Conservation (phyloP, 2,888 invertebrate species). For the Dinocampus coccinellae region DNA sequence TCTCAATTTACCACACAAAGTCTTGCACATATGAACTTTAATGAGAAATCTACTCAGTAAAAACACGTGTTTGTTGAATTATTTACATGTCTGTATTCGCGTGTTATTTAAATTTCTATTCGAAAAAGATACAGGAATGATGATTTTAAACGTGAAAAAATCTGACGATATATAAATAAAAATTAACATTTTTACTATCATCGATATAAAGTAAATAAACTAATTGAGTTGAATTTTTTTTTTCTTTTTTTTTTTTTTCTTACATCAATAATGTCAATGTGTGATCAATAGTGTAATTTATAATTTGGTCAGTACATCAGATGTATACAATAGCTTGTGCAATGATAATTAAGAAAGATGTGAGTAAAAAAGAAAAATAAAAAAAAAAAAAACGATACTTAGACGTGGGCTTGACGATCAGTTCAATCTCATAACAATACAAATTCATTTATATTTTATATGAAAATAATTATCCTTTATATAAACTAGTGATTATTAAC, state of each 20-base stretch:
- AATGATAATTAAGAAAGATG: conserved; percentile 22
- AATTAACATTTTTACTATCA: too few relatives aligned
- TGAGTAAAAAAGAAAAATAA: conserved; percentile 47
- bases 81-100: not conserved
- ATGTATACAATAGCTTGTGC: conserved; percentile 41
- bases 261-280: too few relatives aligned
- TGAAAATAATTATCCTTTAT: conserved; percentile 55
- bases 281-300: conserved; percentile 47
- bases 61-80: not conserved
- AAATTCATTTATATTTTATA: not conserved
- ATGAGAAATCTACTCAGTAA: too few relatives aligned
- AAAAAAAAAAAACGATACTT: conserved; percentile 61
- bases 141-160: too few relatives aligned
- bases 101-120: not conserved
- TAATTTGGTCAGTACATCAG: conserved; percentile 51
- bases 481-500: conserved; percentile 53
- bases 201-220: too few relatives aligned
- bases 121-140: not conserved
- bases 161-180: too few relatives aligned
- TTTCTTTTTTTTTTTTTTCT: too few relatives aligned
- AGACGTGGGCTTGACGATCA: conserved; percentile 45
- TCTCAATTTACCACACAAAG: too few relatives aligned
- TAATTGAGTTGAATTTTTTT: too few relatives aligned
- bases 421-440: not conserved
- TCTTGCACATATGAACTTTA: too few relatives aligned